Percentiles rank a stretch among this genome's conserved stretches.
Conservation (phyloP, 2,888 invertebrate species). For the Pollenia angustigena region DNA sequence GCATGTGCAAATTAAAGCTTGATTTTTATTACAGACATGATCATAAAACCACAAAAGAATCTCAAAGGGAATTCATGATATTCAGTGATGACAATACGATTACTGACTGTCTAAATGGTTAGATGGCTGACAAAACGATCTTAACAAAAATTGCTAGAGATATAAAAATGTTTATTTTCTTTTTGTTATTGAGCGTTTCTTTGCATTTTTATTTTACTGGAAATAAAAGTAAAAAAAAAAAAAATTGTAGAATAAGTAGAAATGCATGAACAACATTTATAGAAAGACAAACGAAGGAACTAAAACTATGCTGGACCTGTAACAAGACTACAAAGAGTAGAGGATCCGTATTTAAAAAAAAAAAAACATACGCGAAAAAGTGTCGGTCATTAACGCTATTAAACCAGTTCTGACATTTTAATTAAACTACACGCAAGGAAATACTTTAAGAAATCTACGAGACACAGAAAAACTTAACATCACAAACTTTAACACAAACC, state of each 20-base stretch:
- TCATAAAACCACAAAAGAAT: conserved; percentile 71
- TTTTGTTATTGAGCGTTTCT: background rate
- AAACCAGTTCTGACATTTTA: conserved; percentile 85
- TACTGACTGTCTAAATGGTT: conserved; percentile 68
- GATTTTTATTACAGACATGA: conserved; percentile 71
- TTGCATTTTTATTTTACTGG: background rate
- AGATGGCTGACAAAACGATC: conserved; percentile 71
- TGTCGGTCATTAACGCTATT: conserved; percentile 84
- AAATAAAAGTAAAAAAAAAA: conserved; percentile 10
- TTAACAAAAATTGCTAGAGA: conserved; percentile 57
- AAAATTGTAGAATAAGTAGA: background rate
- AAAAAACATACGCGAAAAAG: conserved; percentile 73
- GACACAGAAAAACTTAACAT: conserved; percentile 9
- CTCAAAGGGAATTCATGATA: conserved; percentile 73
- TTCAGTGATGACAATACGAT: conserved; percentile 72
- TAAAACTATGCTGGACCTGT: conserved; percentile 18
- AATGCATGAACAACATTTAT: conserved; percentile 53
- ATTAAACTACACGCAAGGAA: conserved; percentile 79
- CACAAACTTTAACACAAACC: conserved; percentile 48
- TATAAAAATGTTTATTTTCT: conserved; percentile 43
- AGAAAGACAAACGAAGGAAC: conserved; percentile 29
- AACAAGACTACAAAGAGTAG: conserved; percentile 40
- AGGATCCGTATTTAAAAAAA: conserved; percentile 2
- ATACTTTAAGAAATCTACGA: conserved; percentile 46
- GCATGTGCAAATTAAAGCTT: conserved; percentile 70